phyloP scores from a whole-genome alignment of 2,797 vertebrate species.

The Halcyon leucocephala region DNA sequence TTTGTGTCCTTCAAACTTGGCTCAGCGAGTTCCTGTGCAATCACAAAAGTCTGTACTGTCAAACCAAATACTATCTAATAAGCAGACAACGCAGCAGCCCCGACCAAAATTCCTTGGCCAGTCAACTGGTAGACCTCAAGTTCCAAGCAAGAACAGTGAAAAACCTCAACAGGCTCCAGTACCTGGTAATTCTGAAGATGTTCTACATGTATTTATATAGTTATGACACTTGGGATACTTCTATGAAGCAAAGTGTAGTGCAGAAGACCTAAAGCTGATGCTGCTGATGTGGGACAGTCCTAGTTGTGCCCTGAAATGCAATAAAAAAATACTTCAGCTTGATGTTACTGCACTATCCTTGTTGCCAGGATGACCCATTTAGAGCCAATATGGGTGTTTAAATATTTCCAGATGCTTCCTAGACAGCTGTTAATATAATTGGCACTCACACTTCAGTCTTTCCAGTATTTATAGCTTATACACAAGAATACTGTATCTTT shows the following conservation, averaged over 20 bases:
- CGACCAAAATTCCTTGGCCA: constrained; percentile 3
- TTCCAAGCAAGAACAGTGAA: constrained; percentile 23
- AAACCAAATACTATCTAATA: constrained; percentile 43
- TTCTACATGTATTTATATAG: fast-evolving
- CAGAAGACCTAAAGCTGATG: neutral
- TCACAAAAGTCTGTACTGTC: constrained; percentile 59
- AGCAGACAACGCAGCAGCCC: neutral
- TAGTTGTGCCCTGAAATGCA: neutral
- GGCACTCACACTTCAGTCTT: neutral
- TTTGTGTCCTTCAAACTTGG: constrained; percentile 81
- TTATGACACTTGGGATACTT: neutral
- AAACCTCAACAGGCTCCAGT: constrained; percentile 24
- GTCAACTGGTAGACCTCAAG: neutral
- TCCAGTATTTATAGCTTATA: neutral
- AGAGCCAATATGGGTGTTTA: neutral
- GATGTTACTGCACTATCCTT: neutral
- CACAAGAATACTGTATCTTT: neutral
- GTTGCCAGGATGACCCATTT: neutral
- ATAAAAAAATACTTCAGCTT: neutral
- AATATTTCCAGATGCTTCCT: neutral
- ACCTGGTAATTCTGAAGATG: constrained; percentile 59
- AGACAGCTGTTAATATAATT: neutral
- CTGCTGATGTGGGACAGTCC: neutral
- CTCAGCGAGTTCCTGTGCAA: constrained; percentile 78
- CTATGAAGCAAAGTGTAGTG: neutral